Evolutionary conservation across 2,888 invertebrate species (phyloP).

Genomic region (Agrilus biguttatus): DNA sequence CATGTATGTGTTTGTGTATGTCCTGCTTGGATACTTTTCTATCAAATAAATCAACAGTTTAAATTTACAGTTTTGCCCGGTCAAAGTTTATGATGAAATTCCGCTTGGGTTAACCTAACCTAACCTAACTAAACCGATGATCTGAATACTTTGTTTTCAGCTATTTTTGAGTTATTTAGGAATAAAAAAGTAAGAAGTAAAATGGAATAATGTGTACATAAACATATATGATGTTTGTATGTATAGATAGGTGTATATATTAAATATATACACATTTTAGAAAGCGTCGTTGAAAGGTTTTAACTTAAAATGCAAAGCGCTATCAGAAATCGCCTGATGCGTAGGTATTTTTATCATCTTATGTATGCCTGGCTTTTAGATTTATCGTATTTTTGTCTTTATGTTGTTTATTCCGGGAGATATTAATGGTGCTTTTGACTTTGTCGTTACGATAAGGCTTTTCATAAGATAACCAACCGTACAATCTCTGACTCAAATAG

Average conservation of each 20-base stretch:
- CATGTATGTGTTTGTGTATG: constrained; percentile 3
- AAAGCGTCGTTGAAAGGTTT: too few species aligned
- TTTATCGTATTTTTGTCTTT: constrained; percentile 3
- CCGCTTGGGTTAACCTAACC: too few species aligned
- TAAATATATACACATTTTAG: too few species aligned
- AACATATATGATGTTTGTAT: not conserved
- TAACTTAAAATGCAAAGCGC: too few species aligned
- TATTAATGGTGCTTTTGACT: constrained; percentile 10
- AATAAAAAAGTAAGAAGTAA: not conserved
- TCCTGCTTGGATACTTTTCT: constrained; percentile 2
- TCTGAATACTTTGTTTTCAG: too few species aligned
- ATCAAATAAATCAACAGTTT: not conserved
- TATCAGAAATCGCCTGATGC: too few species aligned
- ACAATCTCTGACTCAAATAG: too few species aligned
- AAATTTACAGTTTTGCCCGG: too few species aligned
- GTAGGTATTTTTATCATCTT: too few species aligned
- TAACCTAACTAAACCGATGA: too few species aligned
- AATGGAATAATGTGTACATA: not conserved
- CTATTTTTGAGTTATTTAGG: not conserved
- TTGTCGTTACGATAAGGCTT: constrained; percentile 2
- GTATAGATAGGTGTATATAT: constrained; percentile 1
- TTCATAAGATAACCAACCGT: not conserved
- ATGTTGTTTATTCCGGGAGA: constrained; percentile 6
- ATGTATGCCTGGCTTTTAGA: too few species aligned
- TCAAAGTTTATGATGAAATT: too few species aligned